Evolutionary conservation across 2,888 invertebrate genomes (phyloP), one percentile per base, ranked within the genome.

Genomic region (Strigamia transsilvanica): DNA sequence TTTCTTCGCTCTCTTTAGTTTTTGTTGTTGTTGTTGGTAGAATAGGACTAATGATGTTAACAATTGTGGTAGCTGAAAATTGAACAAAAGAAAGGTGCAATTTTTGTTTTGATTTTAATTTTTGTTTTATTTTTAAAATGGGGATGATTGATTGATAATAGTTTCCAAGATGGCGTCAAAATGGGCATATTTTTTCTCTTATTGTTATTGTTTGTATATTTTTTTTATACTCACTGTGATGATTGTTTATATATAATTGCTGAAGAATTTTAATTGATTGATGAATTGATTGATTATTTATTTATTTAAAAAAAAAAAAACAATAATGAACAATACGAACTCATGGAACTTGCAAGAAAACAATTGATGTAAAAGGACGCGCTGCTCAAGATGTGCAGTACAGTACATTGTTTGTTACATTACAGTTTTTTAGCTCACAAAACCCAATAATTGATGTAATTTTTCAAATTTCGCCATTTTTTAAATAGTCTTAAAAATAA

Each of bases 401-500:
- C 66, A 66, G 27, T 51, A 51, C 51, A 51, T 51, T 51, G 66
- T 66, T 66, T 66, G 66, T 66, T 66, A 66, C 18, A 66, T 27
- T 66, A 66, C 51, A n/a, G 18, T 51, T 66, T n/a, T 66, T 66
- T 66, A 66, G 66, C 9, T 66, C 66, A 66, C 66, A 9, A 66
- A n/a, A 15, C 51, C 66, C 66, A 66, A 66, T 66, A 66, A 66
- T 66, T 66, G 66, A 66, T 66, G 66, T 66, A 66, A 66, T 66
- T 66, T 66, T n/a, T 66, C 27, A 66, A 66, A 66, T 27, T 27
- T 66, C 66, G 23, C 66, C 66, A 23, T 66, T 66, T 66, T 66
- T 66, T 66, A 66, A n/a, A 23, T 66, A 66, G 66, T 66, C 66
- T 66, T 51, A n/a, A n/a, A n/a, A 51, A 51, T 51, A 51, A 51